A percentile compares a stretch with the other conserved stretches of the same genome.
phyloP scores from a whole-genome alignment of 2,113 vertebrate species.

The Sinocyclocheilus grahami region DNA sequence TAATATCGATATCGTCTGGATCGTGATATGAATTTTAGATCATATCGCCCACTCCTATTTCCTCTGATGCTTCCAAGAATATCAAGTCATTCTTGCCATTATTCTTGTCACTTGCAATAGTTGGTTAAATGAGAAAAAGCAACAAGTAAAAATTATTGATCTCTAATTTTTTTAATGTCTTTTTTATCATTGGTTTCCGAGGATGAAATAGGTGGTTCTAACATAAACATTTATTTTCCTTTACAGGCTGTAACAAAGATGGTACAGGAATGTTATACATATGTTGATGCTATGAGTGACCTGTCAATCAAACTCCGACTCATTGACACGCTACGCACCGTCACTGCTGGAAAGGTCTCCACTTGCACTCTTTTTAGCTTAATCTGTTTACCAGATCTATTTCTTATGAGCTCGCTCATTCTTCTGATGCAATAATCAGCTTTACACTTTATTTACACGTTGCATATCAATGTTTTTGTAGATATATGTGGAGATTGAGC shows the following conservation, averaged over 20 bases:
- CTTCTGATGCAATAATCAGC: background rate
- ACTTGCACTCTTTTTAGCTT: background rate
- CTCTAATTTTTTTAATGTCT: no score
- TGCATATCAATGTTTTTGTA: conserved; percentile 60
- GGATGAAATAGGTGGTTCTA: background rate
- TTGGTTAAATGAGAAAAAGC: no score
- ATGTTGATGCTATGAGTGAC: conserved; percentile 89
- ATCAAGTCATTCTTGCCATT: no score
- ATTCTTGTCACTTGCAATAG: no score
- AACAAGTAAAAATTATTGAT: no score
- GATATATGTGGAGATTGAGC: conserved; percentile 99
- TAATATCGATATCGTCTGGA: no score
- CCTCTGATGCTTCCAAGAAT: no score
- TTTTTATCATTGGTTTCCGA: background rate
- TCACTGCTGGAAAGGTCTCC: conserved; percentile 95
- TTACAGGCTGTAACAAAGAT: conserved; percentile 97
- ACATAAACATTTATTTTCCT: background rate
- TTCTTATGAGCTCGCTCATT: background rate
- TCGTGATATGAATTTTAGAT: no score
- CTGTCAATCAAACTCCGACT: conserved; percentile 90
- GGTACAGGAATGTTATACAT: conserved; percentile 98
- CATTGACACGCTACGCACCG: conserved; percentile 94
- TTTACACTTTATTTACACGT: background rate
- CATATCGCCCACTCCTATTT: no score
- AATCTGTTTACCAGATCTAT: background rate